Percentiles rank a stretch among this genome's conserved stretches.
Conservation (phyloP, 1,140 invertebrate genomes). For the Hetaerina americana region DNA sequence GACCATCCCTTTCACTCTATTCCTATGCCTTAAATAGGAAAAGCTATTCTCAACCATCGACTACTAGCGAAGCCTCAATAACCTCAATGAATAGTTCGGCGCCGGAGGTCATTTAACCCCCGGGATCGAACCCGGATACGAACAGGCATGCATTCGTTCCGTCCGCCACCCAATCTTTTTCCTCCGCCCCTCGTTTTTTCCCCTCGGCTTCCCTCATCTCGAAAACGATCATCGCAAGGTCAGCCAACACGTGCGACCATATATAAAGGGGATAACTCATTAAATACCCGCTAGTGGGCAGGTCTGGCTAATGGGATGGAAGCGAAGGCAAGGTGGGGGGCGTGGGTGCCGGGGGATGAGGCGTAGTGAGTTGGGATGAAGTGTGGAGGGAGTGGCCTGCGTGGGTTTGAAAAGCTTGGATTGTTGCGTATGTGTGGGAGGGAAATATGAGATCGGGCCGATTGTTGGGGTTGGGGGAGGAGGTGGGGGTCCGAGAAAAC, state of each 20-base stretch:
- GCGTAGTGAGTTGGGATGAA: slow-evolving; percentile 15
- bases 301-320: slow-evolving; percentile 7
- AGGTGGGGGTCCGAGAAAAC: slow-evolving; percentile 8
- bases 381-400: slow-evolving; percentile 19
- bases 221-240: neutral
- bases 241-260: neutral
- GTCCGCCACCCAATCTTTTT: neutral
- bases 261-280: neutral
- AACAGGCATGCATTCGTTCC: neutral
- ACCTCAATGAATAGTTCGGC: too few species aligned
- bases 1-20: too few species aligned
- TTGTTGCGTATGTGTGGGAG: slow-evolving; percentile 25
- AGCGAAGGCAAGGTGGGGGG: slow-evolving; percentile 5
- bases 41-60: too few species aligned
- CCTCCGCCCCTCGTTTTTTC: neutral
- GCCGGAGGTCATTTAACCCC: too few species aligned
- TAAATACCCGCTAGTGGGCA: neutral
- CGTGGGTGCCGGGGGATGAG: slow-evolving; percentile 19
- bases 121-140: neutral
- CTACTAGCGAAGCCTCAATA: too few species aligned
- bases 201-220: neutral
- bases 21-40: too few species aligned
- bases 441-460: slow-evolving; percentile 4
- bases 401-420: slow-evolving; percentile 30
- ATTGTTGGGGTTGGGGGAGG: neutral